Evolutionary conservation across 2,888 invertebrate species (phyloP).

Genomic region (Metopia argyrocephala): DNA sequence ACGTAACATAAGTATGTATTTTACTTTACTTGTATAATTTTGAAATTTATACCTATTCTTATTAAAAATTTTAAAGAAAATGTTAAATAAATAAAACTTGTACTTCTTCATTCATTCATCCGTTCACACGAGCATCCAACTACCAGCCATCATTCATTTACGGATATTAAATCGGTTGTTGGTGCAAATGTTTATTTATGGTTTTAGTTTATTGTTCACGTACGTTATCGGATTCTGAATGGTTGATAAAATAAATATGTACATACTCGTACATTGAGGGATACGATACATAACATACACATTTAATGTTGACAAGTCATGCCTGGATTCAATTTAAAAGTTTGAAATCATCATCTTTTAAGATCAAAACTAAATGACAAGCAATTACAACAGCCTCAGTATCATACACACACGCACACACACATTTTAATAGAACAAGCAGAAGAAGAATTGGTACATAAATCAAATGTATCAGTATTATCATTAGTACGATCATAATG

Average conservation of each 20-base stretch:
- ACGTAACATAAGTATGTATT: too few relatives aligned
- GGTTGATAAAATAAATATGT: slow-evolving; percentile 24
- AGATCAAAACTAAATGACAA: slow-evolving; percentile 28
- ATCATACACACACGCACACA: background rate
- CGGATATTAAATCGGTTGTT: background rate
- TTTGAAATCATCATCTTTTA: slow-evolving; percentile 32
- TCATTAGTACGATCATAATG: background rate
- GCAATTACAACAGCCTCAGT: background rate
- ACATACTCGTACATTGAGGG: slow-evolving; percentile 18
- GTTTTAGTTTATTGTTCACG: slow-evolving; percentile 34
- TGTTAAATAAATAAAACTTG: background rate
- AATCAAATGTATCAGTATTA: background rate
- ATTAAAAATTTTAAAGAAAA: slow-evolving; percentile 63
- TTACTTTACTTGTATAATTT: slow-evolving; percentile 57
- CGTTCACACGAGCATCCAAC: background rate
- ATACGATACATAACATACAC: slow-evolving; percentile 55
- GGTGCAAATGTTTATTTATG: slow-evolving; percentile 43
- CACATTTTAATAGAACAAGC: too few relatives aligned
- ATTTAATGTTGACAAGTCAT: slow-evolving; percentile 61
- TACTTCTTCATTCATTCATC: background rate
- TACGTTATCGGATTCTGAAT: slow-evolving; percentile 2
- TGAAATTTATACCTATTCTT: slow-evolving; percentile 72
- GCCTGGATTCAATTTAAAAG: slow-evolving; percentile 39
- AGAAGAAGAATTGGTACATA: too few relatives aligned
- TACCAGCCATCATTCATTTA: background rate